A percentile compares a stretch with the other conserved stretches of the same genome.
Evolutionary conservation across 1,140 invertebrate species (phyloP).

Genomic region (Battus philenor): DNA sequence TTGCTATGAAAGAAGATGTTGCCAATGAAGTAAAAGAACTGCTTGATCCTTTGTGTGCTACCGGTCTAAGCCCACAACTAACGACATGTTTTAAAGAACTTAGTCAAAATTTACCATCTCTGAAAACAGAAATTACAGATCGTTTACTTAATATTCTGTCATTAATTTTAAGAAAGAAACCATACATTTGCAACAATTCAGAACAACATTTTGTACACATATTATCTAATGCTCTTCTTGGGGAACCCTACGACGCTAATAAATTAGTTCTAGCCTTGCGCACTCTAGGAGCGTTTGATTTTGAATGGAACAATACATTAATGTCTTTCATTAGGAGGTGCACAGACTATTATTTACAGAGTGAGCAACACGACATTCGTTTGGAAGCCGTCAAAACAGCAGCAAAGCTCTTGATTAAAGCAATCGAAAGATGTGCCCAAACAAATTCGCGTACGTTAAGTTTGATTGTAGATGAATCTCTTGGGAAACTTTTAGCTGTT

Average conservation of each 20-base stretch:
- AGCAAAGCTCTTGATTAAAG: slow-evolving; percentile 89
- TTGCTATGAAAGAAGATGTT: slow-evolving; percentile 87
- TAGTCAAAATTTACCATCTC: slow-evolving; percentile 89
- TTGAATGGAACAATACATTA: slow-evolving; percentile 95
- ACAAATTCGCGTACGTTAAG: slow-evolving; percentile 87
- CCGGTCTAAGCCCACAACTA: slow-evolving; percentile 91
- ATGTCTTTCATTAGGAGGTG: slow-evolving; percentile 95
- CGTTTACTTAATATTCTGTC: slow-evolving; percentile 92
- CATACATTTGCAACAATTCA: slow-evolving; percentile 81
- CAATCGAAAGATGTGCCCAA: slow-evolving; percentile 81
- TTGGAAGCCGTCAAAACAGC: slow-evolving; percentile 97
- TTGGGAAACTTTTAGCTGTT: slow-evolving; percentile 92
- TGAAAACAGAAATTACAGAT: slow-evolving; percentile 95
- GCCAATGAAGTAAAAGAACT: slow-evolving; percentile 88
- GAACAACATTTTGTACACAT: slow-evolving; percentile 71
- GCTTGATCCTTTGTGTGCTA: slow-evolving; percentile 94
- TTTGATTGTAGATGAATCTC: slow-evolving; percentile 91
- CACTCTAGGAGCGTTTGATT: slow-evolving; percentile 97
- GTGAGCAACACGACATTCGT: slow-evolving; percentile 93
- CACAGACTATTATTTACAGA: slow-evolving; percentile 94
- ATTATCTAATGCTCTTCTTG: slow-evolving; percentile 45
- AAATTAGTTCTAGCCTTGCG: slow-evolving; percentile 94
- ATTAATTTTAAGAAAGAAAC: slow-evolving; percentile 92
- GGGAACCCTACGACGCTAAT: slow-evolving; percentile 82
- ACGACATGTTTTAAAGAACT: slow-evolving; percentile 94